Percentiles rank a stretch among this genome's conserved stretches.
These are phyloP conservation scores for Stenotaenia linearis DNA, from an alignment of 2,888 invertebrate species.

Conservation along the genomic window DNA sequence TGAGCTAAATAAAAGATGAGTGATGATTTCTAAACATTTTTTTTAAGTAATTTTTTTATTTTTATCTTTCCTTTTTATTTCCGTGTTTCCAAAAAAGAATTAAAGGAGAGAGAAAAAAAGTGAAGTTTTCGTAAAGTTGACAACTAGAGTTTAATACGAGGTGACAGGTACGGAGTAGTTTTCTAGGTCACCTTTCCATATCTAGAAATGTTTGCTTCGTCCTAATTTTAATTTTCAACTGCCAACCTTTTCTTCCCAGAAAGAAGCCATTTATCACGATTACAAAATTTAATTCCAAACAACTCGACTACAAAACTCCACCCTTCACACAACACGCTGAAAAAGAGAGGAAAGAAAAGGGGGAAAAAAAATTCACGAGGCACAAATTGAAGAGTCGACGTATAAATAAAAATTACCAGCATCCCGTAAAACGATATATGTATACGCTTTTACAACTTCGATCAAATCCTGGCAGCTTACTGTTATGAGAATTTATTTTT, in stretches of 20 bases:
- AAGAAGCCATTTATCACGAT: neutral
- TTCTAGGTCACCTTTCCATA: neutral
- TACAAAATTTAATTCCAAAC: neutral
- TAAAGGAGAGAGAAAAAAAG: neutral
- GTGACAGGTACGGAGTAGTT: neutral
- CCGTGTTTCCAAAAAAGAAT: neutral
- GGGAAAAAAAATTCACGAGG: neutral
- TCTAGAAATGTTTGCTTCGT: neutral
- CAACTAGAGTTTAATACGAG: neutral
- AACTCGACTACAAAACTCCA: neutral
- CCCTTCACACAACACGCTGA: neutral
- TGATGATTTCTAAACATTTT: neutral
- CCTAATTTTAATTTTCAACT: neutral
- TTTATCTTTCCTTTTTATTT: neutral
- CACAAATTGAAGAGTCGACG: neutral
- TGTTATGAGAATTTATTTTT: neutral
- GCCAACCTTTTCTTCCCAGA: neutral
- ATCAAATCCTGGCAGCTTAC: neutral
- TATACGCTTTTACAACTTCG: neutral
- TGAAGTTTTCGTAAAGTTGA: neutral
- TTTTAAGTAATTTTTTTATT: neutral
- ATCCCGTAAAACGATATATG: neutral
- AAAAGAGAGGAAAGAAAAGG: neutral
- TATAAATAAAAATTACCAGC: neutral
- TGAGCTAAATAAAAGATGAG: neutral